phyloP scores from a whole-genome alignment of 2,888 invertebrate genomes.

The Gisinianus flammeolus region DNA sequence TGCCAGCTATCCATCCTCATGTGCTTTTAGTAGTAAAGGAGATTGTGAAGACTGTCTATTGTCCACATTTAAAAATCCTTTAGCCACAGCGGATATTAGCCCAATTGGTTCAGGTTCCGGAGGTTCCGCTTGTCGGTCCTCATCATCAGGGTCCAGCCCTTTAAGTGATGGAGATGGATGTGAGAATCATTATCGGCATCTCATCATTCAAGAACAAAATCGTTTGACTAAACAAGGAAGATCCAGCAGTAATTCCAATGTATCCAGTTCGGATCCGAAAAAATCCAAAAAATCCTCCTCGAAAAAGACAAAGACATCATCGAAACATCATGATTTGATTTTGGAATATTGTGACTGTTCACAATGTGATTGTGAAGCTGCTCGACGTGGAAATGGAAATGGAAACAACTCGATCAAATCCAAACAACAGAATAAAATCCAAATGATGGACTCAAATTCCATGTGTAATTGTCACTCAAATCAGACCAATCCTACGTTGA shows the following conservation, averaged over 20 bases:
- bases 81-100: constrained; percentile 18
- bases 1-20: constrained; percentile 15
- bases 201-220: constrained; percentile 32
- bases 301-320: constrained; percentile 25
- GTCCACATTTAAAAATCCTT: constrained; percentile 38
- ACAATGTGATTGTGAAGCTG: constrained; percentile 43
- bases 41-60: constrained; percentile 43
- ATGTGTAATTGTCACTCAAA: neutral
- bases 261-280: neutral
- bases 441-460: neutral
- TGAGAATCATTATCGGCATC: constrained; percentile 26
- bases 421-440: neutral
- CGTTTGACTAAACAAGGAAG: neutral
- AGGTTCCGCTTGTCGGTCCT: neutral
- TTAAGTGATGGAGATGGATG: constrained; percentile 8
- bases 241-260: neutral
- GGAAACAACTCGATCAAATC: neutral
- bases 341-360: constrained; percentile 55
- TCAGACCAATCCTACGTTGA: too few species aligned
- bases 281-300: constrained; percentile 32
- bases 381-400: neutral
- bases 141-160: neutral
- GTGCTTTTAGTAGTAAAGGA: constrained; percentile 26
- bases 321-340: constrained; percentile 24
- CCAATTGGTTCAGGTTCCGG: constrained; percentile 10